Conservation (phyloP, 2,888 invertebrate species). For the Trisateles emortualis region DNA sequence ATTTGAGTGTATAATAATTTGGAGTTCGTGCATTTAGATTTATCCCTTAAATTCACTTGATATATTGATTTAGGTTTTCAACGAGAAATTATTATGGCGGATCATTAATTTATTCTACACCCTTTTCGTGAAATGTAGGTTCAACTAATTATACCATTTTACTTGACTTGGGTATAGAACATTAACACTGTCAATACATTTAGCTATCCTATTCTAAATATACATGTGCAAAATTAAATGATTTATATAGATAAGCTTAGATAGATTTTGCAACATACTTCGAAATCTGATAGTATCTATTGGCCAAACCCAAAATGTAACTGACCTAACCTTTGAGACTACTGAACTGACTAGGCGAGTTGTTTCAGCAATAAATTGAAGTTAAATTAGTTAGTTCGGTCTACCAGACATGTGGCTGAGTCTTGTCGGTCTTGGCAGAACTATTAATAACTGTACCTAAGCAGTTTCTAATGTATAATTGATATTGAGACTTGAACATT, state of each 20-base stretch:
- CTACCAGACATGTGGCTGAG: slow-evolving; percentile 33
- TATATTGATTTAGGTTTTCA: neutral
- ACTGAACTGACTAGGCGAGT: slow-evolving; percentile 38
- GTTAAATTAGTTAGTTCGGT: slow-evolving; percentile 65
- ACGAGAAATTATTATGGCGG: neutral
- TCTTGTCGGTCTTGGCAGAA: slow-evolving; percentile 15
- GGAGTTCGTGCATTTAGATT: slow-evolving; percentile 17
- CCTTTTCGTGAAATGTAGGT: too few species aligned
- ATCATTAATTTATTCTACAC: neutral
- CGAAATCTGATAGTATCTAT: too few species aligned
- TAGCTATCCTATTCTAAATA: too few species aligned
- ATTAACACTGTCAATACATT: too few species aligned
- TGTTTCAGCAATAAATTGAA: slow-evolving; percentile 59
- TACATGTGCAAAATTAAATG: too few species aligned
- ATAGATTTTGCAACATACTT: too few species aligned
- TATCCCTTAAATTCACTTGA: slow-evolving; percentile 7
- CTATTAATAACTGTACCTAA: slow-evolving; percentile 36
- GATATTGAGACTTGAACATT: slow-evolving; percentile 30
- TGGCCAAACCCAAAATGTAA: neutral
- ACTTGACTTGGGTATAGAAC: too few species aligned
- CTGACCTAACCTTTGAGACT: slow-evolving; percentile 3
- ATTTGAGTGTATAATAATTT: slow-evolving; percentile 57
- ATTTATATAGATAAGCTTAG: too few species aligned
- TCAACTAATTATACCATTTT: too few species aligned
- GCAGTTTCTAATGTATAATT: slow-evolving; percentile 39